Percentiles rank a stretch among this genome's conserved stretches.
These are phyloP conservation scores for Neocrepidodera transversa DNA, from an alignment of 2,888 invertebrate genomes.

Conservation along the genomic window DNA sequence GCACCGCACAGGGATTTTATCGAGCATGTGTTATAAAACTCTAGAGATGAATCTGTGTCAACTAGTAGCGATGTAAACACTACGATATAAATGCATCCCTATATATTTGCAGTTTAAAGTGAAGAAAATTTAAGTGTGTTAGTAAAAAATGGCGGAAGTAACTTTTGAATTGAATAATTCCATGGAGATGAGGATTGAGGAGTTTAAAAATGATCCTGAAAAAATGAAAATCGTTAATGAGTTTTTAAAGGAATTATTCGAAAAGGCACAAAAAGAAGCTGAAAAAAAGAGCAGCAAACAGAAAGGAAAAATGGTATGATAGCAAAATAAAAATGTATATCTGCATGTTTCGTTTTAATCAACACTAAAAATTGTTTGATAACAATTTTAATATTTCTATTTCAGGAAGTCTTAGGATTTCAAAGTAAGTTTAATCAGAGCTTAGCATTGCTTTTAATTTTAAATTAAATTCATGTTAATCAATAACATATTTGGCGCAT, in stretches of 20 bases:
- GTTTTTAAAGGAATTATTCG: slow-evolving; percentile 57
- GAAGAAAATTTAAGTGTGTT: neutral
- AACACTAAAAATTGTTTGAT: slow-evolving; percentile 3
- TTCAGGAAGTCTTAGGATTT: slow-evolving; percentile 52
- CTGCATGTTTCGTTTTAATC: slow-evolving; percentile 3
- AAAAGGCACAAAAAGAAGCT: slow-evolving; percentile 57
- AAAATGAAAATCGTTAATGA: slow-evolving; percentile 58
- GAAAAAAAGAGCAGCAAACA: slow-evolving; percentile 48
- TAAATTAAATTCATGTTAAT: slow-evolving; percentile 5
- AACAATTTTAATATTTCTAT: slow-evolving; percentile 34
- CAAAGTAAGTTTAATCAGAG: slow-evolving; percentile 53
- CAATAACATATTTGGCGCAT: slow-evolving; percentile 18
- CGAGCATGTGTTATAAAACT: neutral
- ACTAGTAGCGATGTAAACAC: slow-evolving; percentile 11
- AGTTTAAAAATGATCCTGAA: slow-evolving; percentile 58
- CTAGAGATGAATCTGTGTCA: slow-evolving; percentile 15
- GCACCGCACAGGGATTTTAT: neutral
- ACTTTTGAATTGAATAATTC: slow-evolving; percentile 53
- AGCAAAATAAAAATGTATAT: neutral
- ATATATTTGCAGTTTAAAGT: neutral
- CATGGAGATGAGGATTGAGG: slow-evolving; percentile 54
- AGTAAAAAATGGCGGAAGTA: slow-evolving; percentile 51
- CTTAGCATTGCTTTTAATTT: slow-evolving; percentile 5
- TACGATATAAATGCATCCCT: slow-evolving; percentile 2
- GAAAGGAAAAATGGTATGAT: slow-evolving; percentile 55